These are phyloP conservation scores for Odontocolon sp. DNA, from an alignment of 2,888 invertebrate genomes.

Conservation along the genomic window DNA sequence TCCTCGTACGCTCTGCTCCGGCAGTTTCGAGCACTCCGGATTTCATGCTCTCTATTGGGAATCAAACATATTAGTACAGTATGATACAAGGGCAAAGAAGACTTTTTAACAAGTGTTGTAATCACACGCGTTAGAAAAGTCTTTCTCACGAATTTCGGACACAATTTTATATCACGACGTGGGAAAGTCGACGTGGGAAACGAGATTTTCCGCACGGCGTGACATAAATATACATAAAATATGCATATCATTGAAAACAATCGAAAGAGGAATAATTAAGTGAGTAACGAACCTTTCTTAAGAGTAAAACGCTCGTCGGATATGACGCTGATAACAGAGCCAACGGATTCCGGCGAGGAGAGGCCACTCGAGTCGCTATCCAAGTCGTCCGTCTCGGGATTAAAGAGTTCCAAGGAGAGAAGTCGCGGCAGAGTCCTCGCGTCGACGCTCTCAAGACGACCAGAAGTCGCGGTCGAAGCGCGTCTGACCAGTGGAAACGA, in stretches of 20 bases:
- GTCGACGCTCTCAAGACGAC: constrained; percentile 83
- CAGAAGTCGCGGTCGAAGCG: constrained; percentile 82
- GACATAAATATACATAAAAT: neutral
- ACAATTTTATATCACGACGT: too few species aligned
- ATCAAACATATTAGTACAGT: too few species aligned
- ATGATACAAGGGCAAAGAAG: too few species aligned
- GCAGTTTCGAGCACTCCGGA: too few species aligned
- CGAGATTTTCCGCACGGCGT: too few species aligned
- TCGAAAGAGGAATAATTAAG: neutral
- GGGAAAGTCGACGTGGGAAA: too few species aligned
- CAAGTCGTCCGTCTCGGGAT: constrained; percentile 94
- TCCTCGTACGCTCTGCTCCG: too few species aligned
- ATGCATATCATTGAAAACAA: neutral
- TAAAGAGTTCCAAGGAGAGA: constrained; percentile 91
- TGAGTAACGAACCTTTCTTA: constrained; percentile 61
- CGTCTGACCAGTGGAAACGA: constrained; percentile 88
- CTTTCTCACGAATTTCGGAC: too few species aligned
- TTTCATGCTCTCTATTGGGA: too few species aligned
- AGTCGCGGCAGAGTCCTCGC: constrained; percentile 88
- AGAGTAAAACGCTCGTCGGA: constrained; percentile 83
- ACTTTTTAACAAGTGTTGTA: too few species aligned
- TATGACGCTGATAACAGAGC: constrained; percentile 91
- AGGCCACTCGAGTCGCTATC: constrained; percentile 95
- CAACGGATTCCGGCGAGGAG: constrained; percentile 93
- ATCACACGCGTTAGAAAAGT: too few species aligned